Evolutionary conservation across 2,113 vertebrate genomes (phyloP), one percentile per base, ranked within the genome.

Genomic region (Oxyruncus cristatus): DNA sequence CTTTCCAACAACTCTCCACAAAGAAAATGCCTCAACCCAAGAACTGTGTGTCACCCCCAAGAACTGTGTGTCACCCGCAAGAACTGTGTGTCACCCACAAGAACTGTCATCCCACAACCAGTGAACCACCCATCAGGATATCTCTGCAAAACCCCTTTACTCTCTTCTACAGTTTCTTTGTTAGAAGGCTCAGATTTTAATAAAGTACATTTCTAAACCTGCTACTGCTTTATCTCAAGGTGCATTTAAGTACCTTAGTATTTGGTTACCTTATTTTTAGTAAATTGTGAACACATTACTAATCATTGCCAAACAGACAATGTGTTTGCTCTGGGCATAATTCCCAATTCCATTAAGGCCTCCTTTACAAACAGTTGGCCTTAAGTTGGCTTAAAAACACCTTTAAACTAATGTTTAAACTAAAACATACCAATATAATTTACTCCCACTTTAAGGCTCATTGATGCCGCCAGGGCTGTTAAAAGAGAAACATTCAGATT

Each of bases 351-450:
- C 70, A 93, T 93, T 92, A 91, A 91, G n/a, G 21, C 4, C 27
- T 3, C 44, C 27, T 86, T 96, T 90, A 80, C 47, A 96, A 93
- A 91, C 47, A 77, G n/a, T 44, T 92, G 30, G 59, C 44, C 46
- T 63, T 63, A 89, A 90, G 55, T 93, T 86, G 59, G 52, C 53
- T 84, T 81, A n/a, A 85, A 93, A 91, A 65, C 70, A 78, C 73
- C 62, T 92, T 93, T 85, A 95, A 93, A 92, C n/a, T 72, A 37
- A 44, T 94, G 79, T 80, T 95, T 95, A 95, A 95, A 85, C 30
- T 93, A 78, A 92, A 89, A 68, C 73, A 96, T 87, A 70, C 80
- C 49, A 35, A 53, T 78, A 75, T 73, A 79, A 95, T 94, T 93
- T 93, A 52, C 70, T 86, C 46, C 47, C 66, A 73, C 53, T 94